A percentile compares a stretch with the other conserved stretches of the same genome.
phyloP scores from a whole-genome alignment of 2,797 vertebrate genomes.

The Poecilia velifera region DNA sequence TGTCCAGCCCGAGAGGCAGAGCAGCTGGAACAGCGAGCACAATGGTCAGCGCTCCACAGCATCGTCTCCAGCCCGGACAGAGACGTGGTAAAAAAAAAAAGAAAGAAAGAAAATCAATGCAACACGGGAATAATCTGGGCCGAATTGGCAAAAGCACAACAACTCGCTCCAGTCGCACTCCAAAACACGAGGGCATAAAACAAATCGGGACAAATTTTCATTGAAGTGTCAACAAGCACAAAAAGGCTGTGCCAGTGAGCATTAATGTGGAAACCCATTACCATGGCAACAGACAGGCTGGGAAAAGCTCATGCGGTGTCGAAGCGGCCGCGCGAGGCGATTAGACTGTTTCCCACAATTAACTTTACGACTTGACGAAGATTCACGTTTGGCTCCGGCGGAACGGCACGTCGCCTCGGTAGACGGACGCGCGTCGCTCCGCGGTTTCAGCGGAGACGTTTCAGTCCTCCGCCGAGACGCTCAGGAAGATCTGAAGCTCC shows the following conservation, averaged over 20 bases:
- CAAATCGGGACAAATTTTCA: slow-evolving; percentile 8
- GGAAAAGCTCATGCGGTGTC: slow-evolving; percentile 26
- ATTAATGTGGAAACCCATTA: slow-evolving; percentile 11
- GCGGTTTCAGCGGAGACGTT: slow-evolving; percentile 30
- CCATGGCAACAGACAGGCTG: slow-evolving; percentile 39
- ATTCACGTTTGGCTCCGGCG: slow-evolving; percentile 20
- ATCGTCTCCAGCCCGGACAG: slow-evolving; percentile 21
- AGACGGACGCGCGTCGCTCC: slow-evolving; percentile 46
- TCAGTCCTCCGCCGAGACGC: slow-evolving; percentile 33
- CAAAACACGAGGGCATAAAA: slow-evolving; percentile 11
- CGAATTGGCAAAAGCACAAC: background rate
- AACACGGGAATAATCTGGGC: slow-evolving; percentile 35
- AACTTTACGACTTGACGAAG: slow-evolving; percentile 21
- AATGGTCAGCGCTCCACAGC: slow-evolving; percentile 33
- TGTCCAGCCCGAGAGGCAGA: slow-evolving; percentile 41
- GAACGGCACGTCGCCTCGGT: slow-evolving; percentile 13
- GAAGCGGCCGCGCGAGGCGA: slow-evolving; percentile 8
- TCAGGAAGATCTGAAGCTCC: slow-evolving; percentile 56
- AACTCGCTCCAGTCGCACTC: slow-evolving; percentile 5
- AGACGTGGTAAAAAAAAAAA: slow-evolving; percentile 19
- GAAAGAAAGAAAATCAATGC: slow-evolving; percentile 34
- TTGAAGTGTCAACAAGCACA: background rate
- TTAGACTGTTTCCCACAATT: slow-evolving; percentile 8
- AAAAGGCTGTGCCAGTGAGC: background rate
- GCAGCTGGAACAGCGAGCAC: slow-evolving; percentile 43